Percentiles rank a stretch among this genome's conserved stretches.
Evolutionary conservation across 1,140 invertebrate genomes (phyloP).

Genomic region (Maconellicoccus hirsutus): DNA sequence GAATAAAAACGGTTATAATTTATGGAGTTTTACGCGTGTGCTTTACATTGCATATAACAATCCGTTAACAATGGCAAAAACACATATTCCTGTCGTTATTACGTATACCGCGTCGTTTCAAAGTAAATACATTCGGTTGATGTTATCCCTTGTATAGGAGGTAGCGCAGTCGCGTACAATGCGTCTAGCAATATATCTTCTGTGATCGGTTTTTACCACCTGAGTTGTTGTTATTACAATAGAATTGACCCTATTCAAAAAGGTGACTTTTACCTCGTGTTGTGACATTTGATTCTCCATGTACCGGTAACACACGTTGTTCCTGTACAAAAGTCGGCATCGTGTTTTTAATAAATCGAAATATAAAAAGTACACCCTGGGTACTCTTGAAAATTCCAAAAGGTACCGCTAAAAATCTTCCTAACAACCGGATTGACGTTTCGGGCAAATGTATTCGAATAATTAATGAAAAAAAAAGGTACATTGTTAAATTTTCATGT

Average conservation of each 20-base stretch:
- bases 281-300: slow-evolving; percentile 14
- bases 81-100: slow-evolving; percentile 15
- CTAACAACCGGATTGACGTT: too few relatives aligned
- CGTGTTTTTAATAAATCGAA: too few relatives aligned
- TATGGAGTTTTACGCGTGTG: slow-evolving; percentile 15
- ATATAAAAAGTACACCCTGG: too few relatives aligned
- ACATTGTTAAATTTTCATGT: too few relatives aligned
- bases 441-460: too few relatives aligned
- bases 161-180: neutral
- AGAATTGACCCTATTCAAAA: slow-evolving; percentile 16
- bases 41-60: neutral
- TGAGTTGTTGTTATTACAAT: slow-evolving; percentile 19
- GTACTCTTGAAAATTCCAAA: too few relatives aligned
- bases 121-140: slow-evolving; percentile 18
- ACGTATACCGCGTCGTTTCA: neutral
- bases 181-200: slow-evolving; percentile 12
- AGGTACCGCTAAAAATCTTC: too few relatives aligned
- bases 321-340: neutral
- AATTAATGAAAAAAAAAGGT: too few relatives aligned
- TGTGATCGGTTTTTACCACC: slow-evolving; percentile 17
- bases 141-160: slow-evolving; percentile 2
- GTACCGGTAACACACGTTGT: neutral
- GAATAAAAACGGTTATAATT: slow-evolving; percentile 1
- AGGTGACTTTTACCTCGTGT: slow-evolving; percentile 22
- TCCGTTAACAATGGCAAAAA: slow-evolving; percentile 19